Base-by-base conservation (phyloP, 2,113 vertebrate genomes). In the Ahaetulla prasina region DNA sequence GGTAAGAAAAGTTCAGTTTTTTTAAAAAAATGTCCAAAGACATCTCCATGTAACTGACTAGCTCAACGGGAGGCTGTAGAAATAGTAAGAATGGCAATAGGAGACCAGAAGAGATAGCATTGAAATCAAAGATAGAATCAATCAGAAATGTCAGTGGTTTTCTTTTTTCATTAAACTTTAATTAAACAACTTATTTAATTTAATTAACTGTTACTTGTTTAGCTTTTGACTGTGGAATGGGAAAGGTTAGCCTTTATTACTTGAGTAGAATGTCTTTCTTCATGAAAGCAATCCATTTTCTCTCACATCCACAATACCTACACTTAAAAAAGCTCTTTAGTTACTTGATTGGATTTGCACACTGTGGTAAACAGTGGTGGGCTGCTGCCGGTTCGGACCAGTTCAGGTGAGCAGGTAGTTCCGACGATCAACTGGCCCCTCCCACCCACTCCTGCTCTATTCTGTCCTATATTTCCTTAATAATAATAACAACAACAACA, bases 1-100 rank as follows among this genome's bases (percentile, higher is more conserved):
- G 97, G 97, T 98, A 97, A 98, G 96, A 30, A 6, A 89, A 39
- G 3, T 27, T 1, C 93, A 84, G 87, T 27, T 47, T 57, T 57
- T 47, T 57, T 57, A 9, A 57, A 92, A 88, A 80, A 20, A 18
- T 2, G 35, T 20, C 68, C 35, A 52, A 87, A 52, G 25, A 52
- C 47, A 52, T 52, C 43, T 25, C 49, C 16, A 14, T 63, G 10
- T 30, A 49, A 27, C 68, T 39, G 68, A 20, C 35, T 18, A 80
- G 35, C 6, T 80, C 35, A 80, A 8, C 16, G 68, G 18, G 35
- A 80, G 35, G 35, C 16, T 39, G 68, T 35, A 80, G 35, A 80
- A 80, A 80, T 80, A 80, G 68, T 80, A 80, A 80, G 68, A 39
- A 39, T 9, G 68, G 68, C 68, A 39, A 80, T 20, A 80, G 68